Evolutionary conservation across 2,797 vertebrate genomes (phyloP), one percentile per base, ranked within the genome.

Genomic region (Mergus octosetaceus): DNA sequence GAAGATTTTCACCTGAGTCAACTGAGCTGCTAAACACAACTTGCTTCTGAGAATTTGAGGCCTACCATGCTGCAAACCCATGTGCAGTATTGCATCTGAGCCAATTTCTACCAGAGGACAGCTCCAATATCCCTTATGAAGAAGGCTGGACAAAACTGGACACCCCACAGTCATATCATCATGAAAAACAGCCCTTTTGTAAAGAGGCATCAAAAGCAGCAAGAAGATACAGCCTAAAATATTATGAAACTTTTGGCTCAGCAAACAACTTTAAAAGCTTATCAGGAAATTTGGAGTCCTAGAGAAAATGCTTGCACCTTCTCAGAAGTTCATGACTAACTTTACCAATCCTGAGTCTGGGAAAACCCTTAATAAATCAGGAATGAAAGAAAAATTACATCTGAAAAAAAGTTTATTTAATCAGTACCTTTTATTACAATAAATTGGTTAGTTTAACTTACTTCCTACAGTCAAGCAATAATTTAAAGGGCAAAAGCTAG

Each of bases 61-160:
- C 14, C 3, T 0, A 82, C 65, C 49, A 61, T 0, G 0, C 49
- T 51, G 47, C 45, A 60, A 92, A 71, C 9, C 10, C 2, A 0
- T 24, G 18, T 34, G 57, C 69, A 45, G 14, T 53, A 65, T 3
- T 57, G 65, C 79, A 51, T 3, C 22, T 27, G 30, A 64, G 32
- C 9, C 43, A 68, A 13, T 7, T 57, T 24, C 70, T 66, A 25
- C 32, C 10, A 56, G 34, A 51, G 53, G n/a, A 74, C 13, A 75
- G 24, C 9, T 60, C 45, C 3, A 13, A 43, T 32, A 34, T 19
- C 20, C 21, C 15, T 80, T 39, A 34, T 21, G 47, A 56, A 71
- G 85, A 80, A 41, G 12, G 2, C 1, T n/a, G n/a, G 41, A 69
- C 87, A 49, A 60, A 89, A 68, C 0, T 13, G 4, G 30, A 56